These are phyloP conservation scores for Trichomalopsis sarcophagae DNA, from an alignment of 1,140 invertebrate species.

Conservation along the genomic window DNA sequence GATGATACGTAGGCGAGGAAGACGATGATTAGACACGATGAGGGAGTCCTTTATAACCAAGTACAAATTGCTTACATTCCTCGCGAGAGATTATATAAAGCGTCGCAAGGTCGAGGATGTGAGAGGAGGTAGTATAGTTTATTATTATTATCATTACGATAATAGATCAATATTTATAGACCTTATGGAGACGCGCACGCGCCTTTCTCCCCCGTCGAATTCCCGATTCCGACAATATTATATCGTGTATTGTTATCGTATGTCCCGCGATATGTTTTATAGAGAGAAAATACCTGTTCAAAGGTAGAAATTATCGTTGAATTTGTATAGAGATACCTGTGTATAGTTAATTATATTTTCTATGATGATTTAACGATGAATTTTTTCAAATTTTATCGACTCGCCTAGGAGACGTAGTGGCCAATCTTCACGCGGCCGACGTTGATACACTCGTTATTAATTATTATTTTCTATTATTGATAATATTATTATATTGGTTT, in stretches of 20 bases:
- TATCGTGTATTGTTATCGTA: neutral
- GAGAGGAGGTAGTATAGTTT: constrained; percentile 14
- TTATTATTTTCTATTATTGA: constrained; percentile 36
- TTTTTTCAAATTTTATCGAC: constrained; percentile 52
- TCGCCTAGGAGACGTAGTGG: neutral
- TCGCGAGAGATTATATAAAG: neutral
- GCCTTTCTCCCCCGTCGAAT: neutral
- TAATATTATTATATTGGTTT: constrained; percentile 19
- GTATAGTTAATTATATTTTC: constrained; percentile 48
- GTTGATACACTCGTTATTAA: constrained; percentile 33
- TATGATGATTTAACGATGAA: constrained; percentile 46
- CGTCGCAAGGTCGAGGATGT: neutral
- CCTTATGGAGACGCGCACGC: neutral
- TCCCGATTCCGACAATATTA: neutral
- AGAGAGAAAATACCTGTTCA: constrained; percentile 48
- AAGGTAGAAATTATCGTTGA: constrained; percentile 46
- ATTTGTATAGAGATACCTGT: constrained; percentile 50
- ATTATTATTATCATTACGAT: neutral
- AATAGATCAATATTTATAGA: neutral
- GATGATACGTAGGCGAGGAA: neutral
- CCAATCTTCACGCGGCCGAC: neutral
- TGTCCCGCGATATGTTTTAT: constrained; percentile 42
- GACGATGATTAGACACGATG: neutral
- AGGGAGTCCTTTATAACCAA: neutral
- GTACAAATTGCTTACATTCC: neutral